Percentiles rank a stretch among this genome's conserved stretches.
Conservation (phyloP, 1,140 invertebrate species). For the Sarcophaga bullata region DNA sequence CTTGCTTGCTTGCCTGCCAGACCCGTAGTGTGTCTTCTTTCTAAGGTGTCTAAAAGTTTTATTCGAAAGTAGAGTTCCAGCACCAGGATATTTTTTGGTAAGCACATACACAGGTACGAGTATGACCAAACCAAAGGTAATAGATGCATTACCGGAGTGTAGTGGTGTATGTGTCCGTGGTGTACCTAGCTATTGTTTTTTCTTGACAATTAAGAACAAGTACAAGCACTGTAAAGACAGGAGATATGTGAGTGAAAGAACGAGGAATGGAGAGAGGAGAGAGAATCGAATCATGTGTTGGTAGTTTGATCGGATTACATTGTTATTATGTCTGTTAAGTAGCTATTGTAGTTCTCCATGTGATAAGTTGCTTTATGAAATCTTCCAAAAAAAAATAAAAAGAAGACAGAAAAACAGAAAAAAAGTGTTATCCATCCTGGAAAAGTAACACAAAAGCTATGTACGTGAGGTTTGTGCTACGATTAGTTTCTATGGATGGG, state of each 20-base stretch:
- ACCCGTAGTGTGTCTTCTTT: background rate
- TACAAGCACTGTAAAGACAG: background rate
- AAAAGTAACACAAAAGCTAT: slow-evolving; percentile 5
- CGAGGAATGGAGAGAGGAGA: background rate
- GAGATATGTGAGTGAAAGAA: background rate
- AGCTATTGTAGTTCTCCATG: slow-evolving; percentile 36
- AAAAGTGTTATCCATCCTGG: background rate
- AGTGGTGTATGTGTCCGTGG: background rate
- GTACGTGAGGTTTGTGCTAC: slow-evolving; percentile 31
- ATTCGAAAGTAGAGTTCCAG: background rate
- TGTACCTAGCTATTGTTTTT: slow-evolving; percentile 11
- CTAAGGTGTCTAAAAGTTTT: slow-evolving; percentile 32
- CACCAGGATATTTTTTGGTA: no score
- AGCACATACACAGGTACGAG: no score
- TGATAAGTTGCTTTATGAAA: slow-evolving; percentile 39
- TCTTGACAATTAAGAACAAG: background rate
- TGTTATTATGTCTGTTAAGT: slow-evolving; percentile 40
- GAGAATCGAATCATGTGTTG: background rate
- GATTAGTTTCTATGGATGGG: slow-evolving; percentile 11
- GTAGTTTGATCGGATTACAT: slow-evolving; percentile 40
- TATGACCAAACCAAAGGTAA: no score
- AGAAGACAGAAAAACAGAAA: no score
- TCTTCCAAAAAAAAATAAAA: no score
- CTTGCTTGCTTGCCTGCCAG: background rate
- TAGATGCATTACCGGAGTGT: background rate